Evolutionary conservation across 2,888 invertebrate species (phyloP).

Genomic region (Barypeithes pellucidus): DNA sequence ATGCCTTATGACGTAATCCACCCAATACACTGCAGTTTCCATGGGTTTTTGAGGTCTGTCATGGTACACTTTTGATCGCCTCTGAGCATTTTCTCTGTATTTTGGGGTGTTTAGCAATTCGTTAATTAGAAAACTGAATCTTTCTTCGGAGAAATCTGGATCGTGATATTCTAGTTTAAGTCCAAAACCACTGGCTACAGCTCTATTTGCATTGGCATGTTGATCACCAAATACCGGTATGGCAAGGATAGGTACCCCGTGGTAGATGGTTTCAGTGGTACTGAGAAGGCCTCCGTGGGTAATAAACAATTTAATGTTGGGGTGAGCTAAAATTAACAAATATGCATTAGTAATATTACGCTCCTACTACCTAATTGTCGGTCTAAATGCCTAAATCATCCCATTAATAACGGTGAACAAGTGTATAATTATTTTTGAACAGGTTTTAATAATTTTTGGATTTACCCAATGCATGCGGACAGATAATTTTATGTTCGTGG

Average conservation of each 20-base stretch:
- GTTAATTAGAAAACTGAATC: conserved; percentile 18
- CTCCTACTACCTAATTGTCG: no score
- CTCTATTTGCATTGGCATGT: conserved; percentile 69
- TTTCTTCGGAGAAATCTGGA: conserved; percentile 36
- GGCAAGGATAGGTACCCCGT: no score
- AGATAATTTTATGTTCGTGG: no score
- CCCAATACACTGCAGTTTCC: no score
- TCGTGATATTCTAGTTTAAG: conserved; percentile 31
- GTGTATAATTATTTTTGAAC: no score
- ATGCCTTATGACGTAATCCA: no score
- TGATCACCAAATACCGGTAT: background rate
- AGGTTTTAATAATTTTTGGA: no score
- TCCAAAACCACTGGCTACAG: conserved; percentile 60
- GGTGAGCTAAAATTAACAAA: conserved; percentile 64
- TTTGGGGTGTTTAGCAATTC: conserved; percentile 46
- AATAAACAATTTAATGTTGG: conserved; percentile 71
- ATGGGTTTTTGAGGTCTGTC: conserved; percentile 56
- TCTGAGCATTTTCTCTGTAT: conserved; percentile 59
- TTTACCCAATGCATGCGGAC: no score
- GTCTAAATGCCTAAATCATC: no score
- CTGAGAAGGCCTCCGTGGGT: conserved; percentile 64
- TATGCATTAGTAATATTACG: no score
- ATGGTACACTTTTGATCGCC: conserved; percentile 59
- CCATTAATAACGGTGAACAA: no score
- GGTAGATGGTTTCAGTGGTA: background rate